These are phyloP conservation scores for Ranitomeya variabilis DNA, from an alignment of 2,113 vertebrate species.

Conservation along the genomic window DNA sequence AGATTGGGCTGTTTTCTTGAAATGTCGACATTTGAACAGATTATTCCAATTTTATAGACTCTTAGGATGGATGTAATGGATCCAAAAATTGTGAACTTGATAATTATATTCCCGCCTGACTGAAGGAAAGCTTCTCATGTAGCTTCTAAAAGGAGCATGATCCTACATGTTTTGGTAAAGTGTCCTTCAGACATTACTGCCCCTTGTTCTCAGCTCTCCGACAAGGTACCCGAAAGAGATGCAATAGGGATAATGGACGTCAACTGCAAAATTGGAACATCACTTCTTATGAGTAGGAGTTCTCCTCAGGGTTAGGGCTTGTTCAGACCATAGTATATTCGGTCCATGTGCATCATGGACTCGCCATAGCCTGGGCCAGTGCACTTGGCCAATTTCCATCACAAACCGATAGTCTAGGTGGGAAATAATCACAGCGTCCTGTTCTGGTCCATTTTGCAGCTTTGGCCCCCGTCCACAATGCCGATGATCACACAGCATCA, in stretches of 20 bases:
- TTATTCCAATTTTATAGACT: not conserved
- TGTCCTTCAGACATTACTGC: not conserved
- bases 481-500: no score
- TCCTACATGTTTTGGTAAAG: not conserved
- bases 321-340: no score
- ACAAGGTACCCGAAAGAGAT: not conserved
- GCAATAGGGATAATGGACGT: not conserved
- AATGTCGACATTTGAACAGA: not conserved
- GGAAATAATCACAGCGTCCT: no score
- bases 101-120: not conserved
- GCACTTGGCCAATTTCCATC: no score
- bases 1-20: not conserved
- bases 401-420: no score
- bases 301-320: not conserved
- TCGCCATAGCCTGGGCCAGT: no score
- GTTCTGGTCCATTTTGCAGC: no score
- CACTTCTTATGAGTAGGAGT: not conserved
- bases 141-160: not conserved
- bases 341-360: no score
- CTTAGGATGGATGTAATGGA: not conserved
- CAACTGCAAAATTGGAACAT: not conserved
- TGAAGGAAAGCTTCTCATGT: not conserved
- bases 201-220: not conserved
- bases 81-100: not conserved
- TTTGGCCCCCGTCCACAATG: no score